Percentiles rank a stretch among this genome's conserved stretches.
Conservation (phyloP, 2,113 vertebrate species). For the Columbina picui region DNA sequence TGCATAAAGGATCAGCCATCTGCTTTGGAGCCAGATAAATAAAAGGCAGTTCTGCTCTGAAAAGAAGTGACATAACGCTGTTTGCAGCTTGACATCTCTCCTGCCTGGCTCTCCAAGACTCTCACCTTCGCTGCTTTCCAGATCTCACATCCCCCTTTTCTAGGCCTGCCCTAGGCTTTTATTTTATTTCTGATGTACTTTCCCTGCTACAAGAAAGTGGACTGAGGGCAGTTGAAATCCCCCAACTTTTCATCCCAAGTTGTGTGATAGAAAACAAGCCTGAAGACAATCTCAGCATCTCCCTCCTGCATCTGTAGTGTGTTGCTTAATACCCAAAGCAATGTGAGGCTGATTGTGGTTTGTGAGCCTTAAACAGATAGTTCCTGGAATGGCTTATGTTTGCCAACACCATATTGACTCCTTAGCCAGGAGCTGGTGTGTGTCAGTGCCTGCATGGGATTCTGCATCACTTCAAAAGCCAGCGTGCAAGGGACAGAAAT, state of each 20-base stretch:
- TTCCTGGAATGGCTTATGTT: neutral
- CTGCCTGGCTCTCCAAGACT: neutral
- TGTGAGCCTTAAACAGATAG: neutral
- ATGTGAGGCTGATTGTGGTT: fast-evolving
- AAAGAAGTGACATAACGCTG: neutral
- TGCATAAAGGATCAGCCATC: neutral
- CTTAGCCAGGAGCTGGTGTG: neutral
- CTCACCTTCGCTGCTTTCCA: neutral
- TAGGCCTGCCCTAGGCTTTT: neutral
- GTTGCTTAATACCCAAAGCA: neutral
- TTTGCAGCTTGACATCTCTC: neutral
- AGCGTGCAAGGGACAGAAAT: neutral
- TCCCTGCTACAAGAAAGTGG: neutral
- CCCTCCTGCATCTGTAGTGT: fast-evolving
- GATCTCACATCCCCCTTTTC: fast-evolving
- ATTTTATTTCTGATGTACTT: neutral
- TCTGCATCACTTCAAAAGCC: neutral
- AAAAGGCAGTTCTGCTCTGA: neutral
- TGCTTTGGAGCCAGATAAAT: neutral
- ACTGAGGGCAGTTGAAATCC: neutral
- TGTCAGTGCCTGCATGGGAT: fast-evolving
- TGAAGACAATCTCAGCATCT: neutral
- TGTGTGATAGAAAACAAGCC: neutral
- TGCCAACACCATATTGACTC: neutral
- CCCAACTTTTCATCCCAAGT: neutral